Evolutionary conservation across 2,797 vertebrate species (phyloP).

Genomic region (Tadarida brasiliensis): DNA sequence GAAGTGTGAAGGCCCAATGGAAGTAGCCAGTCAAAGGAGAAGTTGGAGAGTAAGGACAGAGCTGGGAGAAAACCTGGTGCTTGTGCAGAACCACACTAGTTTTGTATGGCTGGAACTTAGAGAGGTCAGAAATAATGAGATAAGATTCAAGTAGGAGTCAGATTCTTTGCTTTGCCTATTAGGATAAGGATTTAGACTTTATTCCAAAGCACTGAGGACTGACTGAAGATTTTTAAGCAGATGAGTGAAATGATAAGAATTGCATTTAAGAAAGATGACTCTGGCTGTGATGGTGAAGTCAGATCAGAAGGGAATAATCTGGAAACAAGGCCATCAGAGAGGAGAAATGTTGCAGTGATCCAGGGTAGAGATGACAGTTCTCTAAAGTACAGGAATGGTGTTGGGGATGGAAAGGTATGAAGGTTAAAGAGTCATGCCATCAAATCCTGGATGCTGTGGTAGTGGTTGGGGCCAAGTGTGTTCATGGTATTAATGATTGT

Average conservation of each 20-base stretch:
- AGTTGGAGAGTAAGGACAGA: background rate
- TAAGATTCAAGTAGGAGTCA: background rate
- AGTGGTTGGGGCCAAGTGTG: background rate
- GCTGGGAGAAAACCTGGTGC: background rate
- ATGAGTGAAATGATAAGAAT: background rate
- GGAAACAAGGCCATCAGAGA: background rate
- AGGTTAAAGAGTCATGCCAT: background rate
- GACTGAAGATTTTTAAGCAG: conserved; percentile 30
- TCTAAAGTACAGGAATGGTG: background rate
- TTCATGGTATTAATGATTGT: conserved; percentile 11
- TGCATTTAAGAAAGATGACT: background rate
- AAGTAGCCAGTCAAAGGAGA: background rate
- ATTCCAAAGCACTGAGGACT: background rate
- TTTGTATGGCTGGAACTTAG: background rate
- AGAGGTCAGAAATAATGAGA: background rate
- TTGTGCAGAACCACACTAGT: background rate
- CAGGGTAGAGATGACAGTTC: background rate
- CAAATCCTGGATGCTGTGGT: background rate
- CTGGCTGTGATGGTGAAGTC: background rate
- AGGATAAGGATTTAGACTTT: background rate
- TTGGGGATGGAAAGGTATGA: background rate
- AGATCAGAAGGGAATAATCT: background rate
- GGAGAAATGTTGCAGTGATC: background rate
- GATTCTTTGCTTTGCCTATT: background rate
- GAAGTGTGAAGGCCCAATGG: background rate